Evolutionary conservation across 37 sponge, comb jelly and placozoan species (phyloP), one percentile per base, ranked within the genome.

Genomic region (Axinella damicornis): DNA sequence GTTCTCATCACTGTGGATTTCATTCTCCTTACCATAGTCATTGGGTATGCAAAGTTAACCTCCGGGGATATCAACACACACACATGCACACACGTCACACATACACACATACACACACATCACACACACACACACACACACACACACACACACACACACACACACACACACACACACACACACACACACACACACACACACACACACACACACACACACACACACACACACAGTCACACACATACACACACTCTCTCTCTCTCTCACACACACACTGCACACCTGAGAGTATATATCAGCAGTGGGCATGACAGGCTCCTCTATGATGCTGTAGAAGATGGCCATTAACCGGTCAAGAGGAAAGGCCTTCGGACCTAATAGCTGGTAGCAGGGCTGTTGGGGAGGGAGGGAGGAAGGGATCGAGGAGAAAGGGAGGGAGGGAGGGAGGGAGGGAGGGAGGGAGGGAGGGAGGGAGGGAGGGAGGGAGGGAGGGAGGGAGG

Each of bases 321-420:
- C 89, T 11, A 77, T 46, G 28, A 95, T 88, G 55, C 86, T 81
- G 74, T 89, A 79, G 78, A 88, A 90, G 36, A 95, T 91, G 18
- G 92, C 92, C 83, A 95, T 89, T 57, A 95, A 34, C 40, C 95
- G 71, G 33, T 95, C 90, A 52, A 95, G 84, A 65, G 95, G 89
- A 69, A 91, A 88, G 0, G 90, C 24, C 59, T 88, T 91, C 11
- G 95, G 95, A 2, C 95, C 95, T 25, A 76, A n/a, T 40, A 88
- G 78, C 38, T 92, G 88, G 65, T 63, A 35, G 58, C 28, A 72
- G 0, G 72, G 79, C 87, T 87, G 65, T 0, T 33, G 37, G 24
- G 33, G 5, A 12, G 5, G 35, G 9, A 13, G 25, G 9, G 46
- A 9, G 20, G 71, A 0, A 58, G 40, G 71, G 20, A 18, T 28